Conservation (phyloP, 2,113 vertebrate genomes). For the Tachysurus vachellii region DNA sequence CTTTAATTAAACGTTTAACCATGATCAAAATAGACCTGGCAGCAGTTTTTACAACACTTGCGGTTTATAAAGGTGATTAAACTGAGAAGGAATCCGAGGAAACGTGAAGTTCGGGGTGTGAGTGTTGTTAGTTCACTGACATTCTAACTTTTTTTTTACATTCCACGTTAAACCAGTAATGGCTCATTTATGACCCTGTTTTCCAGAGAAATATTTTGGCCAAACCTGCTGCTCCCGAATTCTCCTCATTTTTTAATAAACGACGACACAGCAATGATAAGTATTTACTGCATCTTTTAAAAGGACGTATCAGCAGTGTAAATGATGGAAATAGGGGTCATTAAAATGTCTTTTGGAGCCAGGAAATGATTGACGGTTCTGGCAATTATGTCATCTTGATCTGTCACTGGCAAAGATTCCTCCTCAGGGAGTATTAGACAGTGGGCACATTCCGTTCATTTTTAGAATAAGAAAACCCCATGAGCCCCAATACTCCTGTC, state of each 20-base stretch:
- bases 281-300: conserved; percentile 10
- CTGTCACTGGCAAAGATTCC: conserved; percentile 19
- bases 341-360: not conserved
- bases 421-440: not conserved
- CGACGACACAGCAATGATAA: conserved; percentile 20
- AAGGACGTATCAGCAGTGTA: not conserved
- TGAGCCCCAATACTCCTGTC: not conserved
- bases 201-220: not conserved
- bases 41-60: conserved; percentile 39
- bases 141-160: not conserved
- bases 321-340: conserved; percentile 1
- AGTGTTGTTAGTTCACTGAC: not conserved
- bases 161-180: conserved; percentile 8
- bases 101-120: conserved; percentile 29
- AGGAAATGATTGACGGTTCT: not conserved
- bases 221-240: not conserved
- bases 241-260: not conserved
- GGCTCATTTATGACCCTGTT: not conserved
- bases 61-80: conserved; percentile 29
- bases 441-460: conserved; percentile 24
- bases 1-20: conserved; percentile 48
- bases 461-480: conserved; percentile 23
- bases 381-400: conserved; percentile 18
- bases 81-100: conserved; percentile 17
- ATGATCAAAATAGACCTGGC: conserved; percentile 49